These are phyloP conservation scores for Salvator merianae DNA, from an alignment of 2,113 vertebrate species.

Conservation along the genomic window DNA sequence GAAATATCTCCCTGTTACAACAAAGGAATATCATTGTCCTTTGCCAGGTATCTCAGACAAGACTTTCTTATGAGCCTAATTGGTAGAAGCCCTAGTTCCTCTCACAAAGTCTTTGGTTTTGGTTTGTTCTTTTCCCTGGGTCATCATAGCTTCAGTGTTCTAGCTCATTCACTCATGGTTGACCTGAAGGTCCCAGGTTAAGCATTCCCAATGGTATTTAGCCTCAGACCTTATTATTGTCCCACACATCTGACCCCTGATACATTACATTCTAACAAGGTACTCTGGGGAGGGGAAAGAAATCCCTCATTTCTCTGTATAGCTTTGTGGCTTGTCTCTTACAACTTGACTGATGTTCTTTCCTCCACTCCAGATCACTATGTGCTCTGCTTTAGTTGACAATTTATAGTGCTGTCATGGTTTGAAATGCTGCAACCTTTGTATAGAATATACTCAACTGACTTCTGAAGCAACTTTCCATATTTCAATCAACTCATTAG, in stretches of 20 bases:
- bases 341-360: constrained; percentile 66
- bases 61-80: constrained; percentile 57
- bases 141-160: constrained; percentile 60
- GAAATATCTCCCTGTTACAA: constrained; percentile 41
- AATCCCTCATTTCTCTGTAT: constrained; percentile 67
- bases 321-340: constrained; percentile 73
- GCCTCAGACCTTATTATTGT: constrained; percentile 73
- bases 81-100: constrained; percentile 55
- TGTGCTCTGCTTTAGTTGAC: constrained; percentile 77
- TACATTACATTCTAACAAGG: constrained; percentile 74
- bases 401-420: constrained; percentile 91
- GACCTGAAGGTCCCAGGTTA: constrained; percentile 82
- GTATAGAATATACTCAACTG: constrained; percentile 80
- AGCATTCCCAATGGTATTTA: constrained; percentile 80
- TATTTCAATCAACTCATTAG: constrained; percentile 84
- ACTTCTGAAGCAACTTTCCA: constrained; percentile 80
- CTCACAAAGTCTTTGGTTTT: constrained; percentile 66
- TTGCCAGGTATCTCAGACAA: constrained; percentile 8
- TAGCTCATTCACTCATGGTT: constrained; percentile 74
- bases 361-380: constrained; percentile 73
- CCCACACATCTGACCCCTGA: constrained; percentile 68
- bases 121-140: constrained; percentile 57
- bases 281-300: constrained; percentile 60
- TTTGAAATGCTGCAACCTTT: constrained; percentile 85
- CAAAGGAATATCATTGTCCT: constrained; percentile 30